These are phyloP conservation scores for Luperina nickerlii DNA, from an alignment of 2,888 invertebrate genomes.

Conservation along the genomic window DNA sequence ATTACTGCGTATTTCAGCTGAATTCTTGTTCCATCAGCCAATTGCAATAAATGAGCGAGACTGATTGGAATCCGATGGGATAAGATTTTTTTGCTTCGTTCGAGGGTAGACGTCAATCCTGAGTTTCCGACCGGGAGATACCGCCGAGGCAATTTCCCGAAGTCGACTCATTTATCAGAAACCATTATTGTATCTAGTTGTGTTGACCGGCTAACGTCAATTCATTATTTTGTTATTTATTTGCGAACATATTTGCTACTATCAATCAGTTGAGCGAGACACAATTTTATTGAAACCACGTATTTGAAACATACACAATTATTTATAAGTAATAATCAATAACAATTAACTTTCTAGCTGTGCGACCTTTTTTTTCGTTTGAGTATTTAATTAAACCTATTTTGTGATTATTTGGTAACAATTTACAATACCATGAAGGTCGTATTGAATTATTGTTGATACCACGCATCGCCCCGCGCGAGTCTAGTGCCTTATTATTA, in stretches of 20 bases:
- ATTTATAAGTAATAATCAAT: too few relatives aligned
- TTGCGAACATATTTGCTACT: constrained; percentile 42
- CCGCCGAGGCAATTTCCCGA: constrained; percentile 79
- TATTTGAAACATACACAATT: too few relatives aligned
- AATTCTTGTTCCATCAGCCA: constrained; percentile 81
- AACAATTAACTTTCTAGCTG: too few relatives aligned
- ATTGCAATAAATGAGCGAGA: constrained; percentile 84
- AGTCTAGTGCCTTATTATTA: too few relatives aligned
- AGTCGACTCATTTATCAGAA: constrained; percentile 77
- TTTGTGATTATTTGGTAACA: too few relatives aligned
- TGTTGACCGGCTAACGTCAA: constrained; percentile 62
- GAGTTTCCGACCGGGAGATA: constrained; percentile 68
- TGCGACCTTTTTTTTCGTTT: too few relatives aligned
- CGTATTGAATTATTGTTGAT: too few relatives aligned
- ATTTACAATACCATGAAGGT: too few relatives aligned
- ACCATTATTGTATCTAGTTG: constrained; percentile 77
- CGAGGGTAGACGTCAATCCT: constrained; percentile 75
- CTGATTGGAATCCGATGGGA: constrained; percentile 84
- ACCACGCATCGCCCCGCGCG: too few relatives aligned
- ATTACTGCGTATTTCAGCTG: constrained; percentile 75
- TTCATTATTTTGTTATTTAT: constrained; percentile 64
- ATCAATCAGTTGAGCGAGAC: constrained; percentile 21
- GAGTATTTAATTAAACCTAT: too few relatives aligned
- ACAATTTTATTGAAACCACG: too few relatives aligned
- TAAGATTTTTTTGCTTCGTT: constrained; percentile 78